These are phyloP conservation scores for Hippocampus abdominalis DNA, from an alignment of 2,113 vertebrate genomes.

Conservation along the genomic window DNA sequence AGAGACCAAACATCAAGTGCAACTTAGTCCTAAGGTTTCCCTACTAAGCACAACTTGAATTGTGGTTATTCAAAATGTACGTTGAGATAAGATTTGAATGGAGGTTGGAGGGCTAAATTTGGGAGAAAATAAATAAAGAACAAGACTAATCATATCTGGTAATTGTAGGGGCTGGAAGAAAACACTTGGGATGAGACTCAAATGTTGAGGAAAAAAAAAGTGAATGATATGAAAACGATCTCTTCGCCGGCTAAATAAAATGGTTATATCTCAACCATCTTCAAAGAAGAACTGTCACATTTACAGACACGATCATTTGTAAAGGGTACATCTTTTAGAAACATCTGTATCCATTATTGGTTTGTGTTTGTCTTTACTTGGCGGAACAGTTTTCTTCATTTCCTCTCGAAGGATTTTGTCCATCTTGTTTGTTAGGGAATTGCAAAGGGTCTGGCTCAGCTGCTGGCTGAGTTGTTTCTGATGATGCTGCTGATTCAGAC, in stretches of 20 bases:
- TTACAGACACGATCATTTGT: neutral
- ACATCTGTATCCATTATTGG: neutral
- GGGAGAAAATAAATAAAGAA: neutral
- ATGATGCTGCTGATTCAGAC: conserved; percentile 83
- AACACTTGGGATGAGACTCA: neutral
- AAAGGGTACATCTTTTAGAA: neutral
- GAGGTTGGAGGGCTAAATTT: neutral
- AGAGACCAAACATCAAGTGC: conserved; percentile 1
- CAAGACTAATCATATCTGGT: neutral
- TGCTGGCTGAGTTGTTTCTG: conserved; percentile 91
- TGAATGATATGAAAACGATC: neutral
- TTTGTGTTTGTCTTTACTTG: conserved; percentile 75
- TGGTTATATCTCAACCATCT: neutral
- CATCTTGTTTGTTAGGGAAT: conserved; percentile 79
- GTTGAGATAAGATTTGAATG: neutral
- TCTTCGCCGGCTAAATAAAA: neutral
- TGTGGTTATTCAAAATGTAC: neutral
- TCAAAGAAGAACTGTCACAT: neutral
- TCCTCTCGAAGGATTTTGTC: conserved; percentile 93
- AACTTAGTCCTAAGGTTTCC: neutral
- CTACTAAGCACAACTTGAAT: neutral
- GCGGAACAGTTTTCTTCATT: conserved; percentile 90
- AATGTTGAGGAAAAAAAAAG: neutral
- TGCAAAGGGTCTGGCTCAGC: conserved; percentile 82
- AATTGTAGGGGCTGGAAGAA: neutral